Conservation (phyloP, 2,113 vertebrate genomes). For the Coryphaenoides rupestris region DNA sequence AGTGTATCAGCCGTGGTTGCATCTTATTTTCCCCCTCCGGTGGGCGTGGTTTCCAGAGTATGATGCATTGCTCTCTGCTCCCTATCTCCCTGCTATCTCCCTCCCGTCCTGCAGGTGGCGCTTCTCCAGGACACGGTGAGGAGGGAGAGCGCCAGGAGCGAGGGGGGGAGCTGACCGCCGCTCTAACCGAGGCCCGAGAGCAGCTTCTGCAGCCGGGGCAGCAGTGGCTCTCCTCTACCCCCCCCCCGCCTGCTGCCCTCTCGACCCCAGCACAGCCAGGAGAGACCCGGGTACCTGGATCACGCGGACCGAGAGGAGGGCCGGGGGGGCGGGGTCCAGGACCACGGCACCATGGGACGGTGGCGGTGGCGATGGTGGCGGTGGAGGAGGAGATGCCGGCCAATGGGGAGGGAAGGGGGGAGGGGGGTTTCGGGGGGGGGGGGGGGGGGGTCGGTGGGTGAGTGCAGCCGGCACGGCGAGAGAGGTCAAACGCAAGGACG, state of each 20-base stretch:
- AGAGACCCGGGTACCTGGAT: conserved; percentile 10
- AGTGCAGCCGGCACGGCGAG: conserved; percentile 41
- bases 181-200: conserved; percentile 76
- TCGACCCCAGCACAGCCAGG: conserved; percentile 26
- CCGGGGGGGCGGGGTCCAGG: neutral
- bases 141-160: conserved; percentile 89
- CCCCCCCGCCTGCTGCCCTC: conserved; percentile 46
- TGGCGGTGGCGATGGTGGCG: too few species aligned
- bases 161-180: conserved; percentile 82
- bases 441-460: conserved; percentile 33
- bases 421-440: neutral
- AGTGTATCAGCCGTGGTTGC: too few species aligned
- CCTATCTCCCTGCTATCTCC: too few species aligned
- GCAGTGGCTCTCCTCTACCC: conserved; percentile 26
- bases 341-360: conserved; percentile 34
- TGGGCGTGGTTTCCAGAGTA: too few species aligned
- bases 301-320: conserved; percentile 24
- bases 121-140: conserved; percentile 87
- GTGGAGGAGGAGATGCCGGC: neutral
- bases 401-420: conserved; percentile 22
- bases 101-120: conserved; percentile 65
- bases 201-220: conserved; percentile 71
- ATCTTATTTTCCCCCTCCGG: too few species aligned
- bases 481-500: conserved; percentile 55
- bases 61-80: too few species aligned